phyloP scores from a whole-genome alignment of 2,797 vertebrate genomes.

The Carapus acus region DNA sequence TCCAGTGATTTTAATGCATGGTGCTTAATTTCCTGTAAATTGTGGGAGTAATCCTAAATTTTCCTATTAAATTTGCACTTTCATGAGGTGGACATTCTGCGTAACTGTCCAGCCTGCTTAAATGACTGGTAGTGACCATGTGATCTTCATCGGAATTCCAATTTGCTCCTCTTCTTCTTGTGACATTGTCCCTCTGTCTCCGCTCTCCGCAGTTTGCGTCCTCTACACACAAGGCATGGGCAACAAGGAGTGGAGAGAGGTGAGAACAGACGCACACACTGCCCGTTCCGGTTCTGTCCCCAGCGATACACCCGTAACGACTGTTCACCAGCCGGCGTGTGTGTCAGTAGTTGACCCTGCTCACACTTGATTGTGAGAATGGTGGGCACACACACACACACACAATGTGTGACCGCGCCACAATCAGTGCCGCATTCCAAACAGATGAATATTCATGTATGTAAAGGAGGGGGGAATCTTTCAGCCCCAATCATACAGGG shows the following conservation, averaged over 20 bases:
- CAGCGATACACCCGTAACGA: neutral
- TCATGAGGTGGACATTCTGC: too few relatives aligned
- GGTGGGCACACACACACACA: too few relatives aligned
- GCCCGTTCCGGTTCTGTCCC: neutral
- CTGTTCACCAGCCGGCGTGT: slow-evolving; percentile 8
- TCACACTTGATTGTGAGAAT: slow-evolving; percentile 1
- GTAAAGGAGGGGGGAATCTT: slow-evolving; percentile 48
- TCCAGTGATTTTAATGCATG: too few relatives aligned
- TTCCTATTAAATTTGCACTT: neutral
- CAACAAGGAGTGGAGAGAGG: slow-evolving; percentile 99
- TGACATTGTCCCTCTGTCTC: slow-evolving; percentile 29
- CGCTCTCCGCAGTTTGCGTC: slow-evolving; percentile 86
- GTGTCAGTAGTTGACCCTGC: neutral
- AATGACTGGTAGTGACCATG: too few relatives aligned
- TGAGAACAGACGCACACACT: slow-evolving; percentile 61
- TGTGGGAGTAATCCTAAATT: neutral
- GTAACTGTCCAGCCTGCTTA: too few relatives aligned
- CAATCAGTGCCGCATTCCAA: slow-evolving; percentile 12
- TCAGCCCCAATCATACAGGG: slow-evolving; percentile 44
- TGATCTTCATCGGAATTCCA: too few relatives aligned
- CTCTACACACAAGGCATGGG: slow-evolving; percentile 95
- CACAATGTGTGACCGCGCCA: neutral
- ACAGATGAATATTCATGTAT: slow-evolving; percentile 58
- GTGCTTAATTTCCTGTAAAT: neutral
- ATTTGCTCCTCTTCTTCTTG: neutral